Evolutionary conservation across 2,888 invertebrate genomes (phyloP).

Genomic region (Drosophila fulvimacula): DNA sequence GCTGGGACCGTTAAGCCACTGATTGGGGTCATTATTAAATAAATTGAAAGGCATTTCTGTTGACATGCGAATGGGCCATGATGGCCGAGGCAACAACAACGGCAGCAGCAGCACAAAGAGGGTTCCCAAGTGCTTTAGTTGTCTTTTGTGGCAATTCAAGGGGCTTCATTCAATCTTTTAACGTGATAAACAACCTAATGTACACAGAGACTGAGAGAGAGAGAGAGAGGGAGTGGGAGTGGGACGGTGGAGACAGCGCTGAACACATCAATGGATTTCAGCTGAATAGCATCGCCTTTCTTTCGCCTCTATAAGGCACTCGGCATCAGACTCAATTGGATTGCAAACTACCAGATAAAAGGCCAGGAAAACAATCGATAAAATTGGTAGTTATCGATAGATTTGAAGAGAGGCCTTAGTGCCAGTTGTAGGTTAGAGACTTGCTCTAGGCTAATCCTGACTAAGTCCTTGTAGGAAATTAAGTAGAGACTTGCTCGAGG

Average conservation of each 20-base stretch:
- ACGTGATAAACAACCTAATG: constrained; percentile 76
- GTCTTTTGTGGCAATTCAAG: constrained; percentile 55
- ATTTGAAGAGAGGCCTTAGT: neutral
- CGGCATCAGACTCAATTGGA: constrained; percentile 43
- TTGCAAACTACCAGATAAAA: constrained; percentile 41
- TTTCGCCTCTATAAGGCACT: constrained; percentile 14
- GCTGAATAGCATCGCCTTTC: constrained; percentile 16
- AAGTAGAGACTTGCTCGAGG: too few species aligned
- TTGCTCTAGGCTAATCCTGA: neutral
- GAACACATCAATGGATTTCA: constrained; percentile 27
- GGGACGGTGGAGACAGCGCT: neutral
- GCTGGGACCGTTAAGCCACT: constrained; percentile 52
- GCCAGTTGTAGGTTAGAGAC: neutral
- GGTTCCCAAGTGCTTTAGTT: constrained; percentile 55
- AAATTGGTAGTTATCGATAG: constrained; percentile 2
- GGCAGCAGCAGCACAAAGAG: constrained; percentile 31
- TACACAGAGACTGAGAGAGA: constrained; percentile 12
- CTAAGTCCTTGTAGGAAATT: too few species aligned
- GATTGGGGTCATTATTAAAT: constrained; percentile 66
- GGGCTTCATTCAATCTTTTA: constrained; percentile 66
- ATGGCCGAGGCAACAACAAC: constrained; percentile 22
- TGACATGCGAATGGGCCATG: constrained; percentile 51
- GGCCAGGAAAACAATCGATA: constrained; percentile 23
- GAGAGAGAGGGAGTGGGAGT: neutral
- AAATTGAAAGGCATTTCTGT: constrained; percentile 65